These are phyloP conservation scores for Labroides dimidiatus DNA, from an alignment of 2,797 vertebrate genomes.

Conservation along the genomic window DNA sequence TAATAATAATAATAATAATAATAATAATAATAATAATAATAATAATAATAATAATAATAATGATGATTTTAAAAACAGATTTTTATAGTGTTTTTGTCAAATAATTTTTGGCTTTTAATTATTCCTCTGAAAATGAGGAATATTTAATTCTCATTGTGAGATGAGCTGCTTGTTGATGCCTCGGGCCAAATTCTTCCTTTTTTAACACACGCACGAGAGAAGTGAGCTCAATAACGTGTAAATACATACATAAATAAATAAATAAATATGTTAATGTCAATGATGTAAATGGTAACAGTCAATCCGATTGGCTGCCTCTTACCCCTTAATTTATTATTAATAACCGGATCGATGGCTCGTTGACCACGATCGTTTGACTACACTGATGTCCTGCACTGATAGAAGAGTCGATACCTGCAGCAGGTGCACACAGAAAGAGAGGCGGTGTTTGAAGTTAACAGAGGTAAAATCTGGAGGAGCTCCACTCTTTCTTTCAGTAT, in stretches of 20 bases:
- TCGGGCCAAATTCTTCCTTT: slow-evolving; percentile 22
- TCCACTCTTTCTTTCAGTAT: neutral
- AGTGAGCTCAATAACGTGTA: slow-evolving; percentile 6
- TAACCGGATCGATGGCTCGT: slow-evolving; percentile 66
- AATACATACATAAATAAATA: neutral
- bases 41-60: neutral
- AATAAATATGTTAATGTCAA: slow-evolving; percentile 4
- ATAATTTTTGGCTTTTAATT: slow-evolving; percentile 46
- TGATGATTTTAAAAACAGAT: no score
- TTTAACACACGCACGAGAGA: neutral
- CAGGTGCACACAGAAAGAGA: slow-evolving; percentile 1
- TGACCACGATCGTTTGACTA: slow-evolving; percentile 59
- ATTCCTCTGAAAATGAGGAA: slow-evolving; percentile 39
- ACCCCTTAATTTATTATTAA: slow-evolving; percentile 76
- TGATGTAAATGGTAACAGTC: slow-evolving; percentile 63
- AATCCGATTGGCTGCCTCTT: slow-evolving; percentile 46
- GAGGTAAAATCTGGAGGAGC: neutral
- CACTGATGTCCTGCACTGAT: slow-evolving; percentile 41
- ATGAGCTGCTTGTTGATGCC: slow-evolving; percentile 41
- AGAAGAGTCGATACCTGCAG: slow-evolving; percentile 13
- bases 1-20: neutral
- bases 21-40: neutral
- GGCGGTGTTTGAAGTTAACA: neutral
- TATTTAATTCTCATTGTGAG: slow-evolving; percentile 5
- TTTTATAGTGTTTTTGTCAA: slow-evolving; percentile 7